phyloP scores from a whole-genome alignment of 2,113 vertebrate species.

The Sylvia atricapilla region DNA sequence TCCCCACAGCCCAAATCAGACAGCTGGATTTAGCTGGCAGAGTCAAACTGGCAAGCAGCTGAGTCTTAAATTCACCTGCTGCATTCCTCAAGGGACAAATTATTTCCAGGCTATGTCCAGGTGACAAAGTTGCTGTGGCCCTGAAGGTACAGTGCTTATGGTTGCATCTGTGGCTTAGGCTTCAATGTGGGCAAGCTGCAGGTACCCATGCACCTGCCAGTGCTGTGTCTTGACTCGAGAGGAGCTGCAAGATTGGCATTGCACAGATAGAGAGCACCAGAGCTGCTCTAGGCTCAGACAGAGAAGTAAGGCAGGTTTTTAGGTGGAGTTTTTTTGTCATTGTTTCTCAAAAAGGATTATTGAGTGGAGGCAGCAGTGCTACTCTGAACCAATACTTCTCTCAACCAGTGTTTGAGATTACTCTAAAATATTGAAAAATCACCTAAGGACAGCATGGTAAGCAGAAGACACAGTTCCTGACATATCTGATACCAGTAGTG shows the following conservation, averaged over 20 bases:
- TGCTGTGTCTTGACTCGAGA: accelerated
- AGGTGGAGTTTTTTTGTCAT: background rate
- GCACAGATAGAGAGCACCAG: background rate
- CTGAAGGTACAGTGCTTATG: accelerated
- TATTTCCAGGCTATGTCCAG: background rate
- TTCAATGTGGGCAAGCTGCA: background rate
- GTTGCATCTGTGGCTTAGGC: background rate
- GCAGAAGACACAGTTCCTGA: background rate
- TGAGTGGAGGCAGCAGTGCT: background rate
- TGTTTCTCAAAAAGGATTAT: background rate
- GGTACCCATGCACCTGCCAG: accelerated
- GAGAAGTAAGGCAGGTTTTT: background rate
- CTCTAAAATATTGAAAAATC: background rate
- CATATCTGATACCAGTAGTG: background rate
- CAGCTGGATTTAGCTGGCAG: background rate
- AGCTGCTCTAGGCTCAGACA: background rate
- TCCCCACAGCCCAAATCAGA: background rate
- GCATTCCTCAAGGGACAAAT: background rate
- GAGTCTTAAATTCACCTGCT: background rate
- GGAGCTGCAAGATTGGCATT: background rate
- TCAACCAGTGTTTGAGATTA: background rate
- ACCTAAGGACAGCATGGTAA: background rate
- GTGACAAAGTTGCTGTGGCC: background rate
- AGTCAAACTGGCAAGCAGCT: background rate
- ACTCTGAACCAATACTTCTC: background rate